Base-by-base conservation (phyloP, 1,140 invertebrate species). In the Heliconius himera region DNA sequence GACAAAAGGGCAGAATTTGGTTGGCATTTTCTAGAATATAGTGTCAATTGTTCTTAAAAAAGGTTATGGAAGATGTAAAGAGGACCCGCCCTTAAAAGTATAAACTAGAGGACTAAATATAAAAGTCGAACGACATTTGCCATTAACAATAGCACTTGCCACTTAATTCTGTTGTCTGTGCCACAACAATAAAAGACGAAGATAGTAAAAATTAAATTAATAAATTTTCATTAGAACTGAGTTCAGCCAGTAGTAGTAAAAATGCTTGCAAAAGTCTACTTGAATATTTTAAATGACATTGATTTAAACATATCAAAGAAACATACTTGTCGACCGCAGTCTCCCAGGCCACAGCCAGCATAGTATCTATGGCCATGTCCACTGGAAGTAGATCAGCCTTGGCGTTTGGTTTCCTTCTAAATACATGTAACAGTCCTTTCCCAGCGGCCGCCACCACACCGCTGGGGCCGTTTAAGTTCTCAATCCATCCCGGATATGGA, bases 391-490 rank as follows among this genome's bases (percentile, higher is more conserved):
- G 92, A 83, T 98, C 98, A 13, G 96, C 95, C 4, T 77, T 74
- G 0, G 86, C 86, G 1, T 78, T 70, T 0, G 73, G 18, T 22
- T 96, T 94, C 85, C 96, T 96, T 70, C 95, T 94, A 94, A 98
- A 96, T 11, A 97, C 96, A 74, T 96, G 95, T 1, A 98, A 92
- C 3, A 98, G 89, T 1, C 98, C 98, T 88, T 97, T 97, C 29
- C 97, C 96, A 16, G 95, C 95, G 0, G 95, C 96, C 6, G 95
- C 96, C 2, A 96, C 86, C 5, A 97, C 84, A 0, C 96, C 98
- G 66, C 97, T 98, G 2, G 98, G 97, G n/a, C 98, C 98, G 94
- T 98, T 98, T 73, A 98, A 95, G 89, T 98, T 99, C 90, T 99
- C 98, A 2, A 98, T 97, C 97, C 97, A 98, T 2, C 97, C 97